Conservation (phyloP, 2,113 vertebrate species). For the Calyptommatus sinebrachiatus region DNA sequence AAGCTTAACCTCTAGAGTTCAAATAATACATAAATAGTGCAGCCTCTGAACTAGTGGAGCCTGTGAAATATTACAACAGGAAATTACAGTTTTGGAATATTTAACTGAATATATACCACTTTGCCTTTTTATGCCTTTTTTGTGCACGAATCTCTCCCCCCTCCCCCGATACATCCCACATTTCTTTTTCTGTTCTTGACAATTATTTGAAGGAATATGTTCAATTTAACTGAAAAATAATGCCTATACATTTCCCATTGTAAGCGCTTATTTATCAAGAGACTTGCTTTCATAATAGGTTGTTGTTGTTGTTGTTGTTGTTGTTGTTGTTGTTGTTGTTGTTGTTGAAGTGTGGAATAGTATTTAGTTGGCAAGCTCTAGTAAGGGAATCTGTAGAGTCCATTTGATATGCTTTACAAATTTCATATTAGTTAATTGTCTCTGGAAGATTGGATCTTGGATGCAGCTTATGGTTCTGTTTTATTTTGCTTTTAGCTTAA, state of each 20-base stretch:
- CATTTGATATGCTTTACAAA: conserved; percentile 57
- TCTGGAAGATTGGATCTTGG: conserved; percentile 51
- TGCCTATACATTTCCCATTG: background rate
- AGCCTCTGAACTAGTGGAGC: too few species aligned
- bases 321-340: too few species aligned
- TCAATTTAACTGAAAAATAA: conserved; percentile 21
- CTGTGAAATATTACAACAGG: background rate
- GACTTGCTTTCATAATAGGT: conserved; percentile 61
- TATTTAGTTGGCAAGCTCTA: conserved; percentile 18
- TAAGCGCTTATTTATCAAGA: conserved; percentile 22
- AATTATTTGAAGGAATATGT: conserved; percentile 25
- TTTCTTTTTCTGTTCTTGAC: background rate
- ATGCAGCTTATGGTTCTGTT: conserved; percentile 36
- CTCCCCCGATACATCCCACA: background rate
- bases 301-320: too few species aligned
- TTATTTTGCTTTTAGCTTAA: conserved; percentile 20
- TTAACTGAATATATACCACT: too few species aligned
- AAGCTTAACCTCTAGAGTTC: background rate
- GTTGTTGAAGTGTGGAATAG: background rate
- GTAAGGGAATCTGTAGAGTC: conserved; percentile 39
- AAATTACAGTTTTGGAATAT: background rate
- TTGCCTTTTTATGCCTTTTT: conserved; percentile 12
- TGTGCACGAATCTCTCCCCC: background rate
- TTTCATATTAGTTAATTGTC: conserved; percentile 67
- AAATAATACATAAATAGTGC: too few species aligned